Evolutionary conservation across 2,113 vertebrate species (phyloP).

Genomic region (Holacanthus passer): DNA sequence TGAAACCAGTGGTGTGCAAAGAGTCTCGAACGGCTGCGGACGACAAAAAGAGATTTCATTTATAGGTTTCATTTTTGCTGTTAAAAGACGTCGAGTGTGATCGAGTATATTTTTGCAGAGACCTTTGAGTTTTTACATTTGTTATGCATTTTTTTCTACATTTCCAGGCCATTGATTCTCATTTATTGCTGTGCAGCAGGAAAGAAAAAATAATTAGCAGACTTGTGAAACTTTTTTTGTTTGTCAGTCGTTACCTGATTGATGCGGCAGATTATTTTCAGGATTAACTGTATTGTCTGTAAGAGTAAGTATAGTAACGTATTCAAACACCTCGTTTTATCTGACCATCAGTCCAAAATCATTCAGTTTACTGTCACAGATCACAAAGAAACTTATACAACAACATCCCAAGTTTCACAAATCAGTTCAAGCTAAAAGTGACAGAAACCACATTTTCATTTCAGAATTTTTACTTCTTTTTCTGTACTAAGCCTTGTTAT

Average conservation of each 20-base stretch:
- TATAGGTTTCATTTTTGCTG: neutral
- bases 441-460: too few species aligned
- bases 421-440: neutral
- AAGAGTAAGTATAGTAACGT: neutral
- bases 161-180: neutral
- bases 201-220: neutral
- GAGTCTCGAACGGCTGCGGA: neutral
- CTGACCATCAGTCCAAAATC: neutral
- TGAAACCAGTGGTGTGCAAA: slow-evolving; percentile 29
- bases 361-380: neutral
- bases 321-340: neutral
- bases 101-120: neutral
- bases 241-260: neutral
- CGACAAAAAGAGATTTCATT: neutral
- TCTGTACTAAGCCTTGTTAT: neutral
- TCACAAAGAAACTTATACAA: neutral
- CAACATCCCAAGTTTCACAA: neutral
- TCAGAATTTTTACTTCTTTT: neutral
- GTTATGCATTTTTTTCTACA: neutral
- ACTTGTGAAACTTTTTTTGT: neutral
- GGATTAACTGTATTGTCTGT: neutral
- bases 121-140: neutral
- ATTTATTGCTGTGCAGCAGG: neutral
- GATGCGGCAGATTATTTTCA: neutral
- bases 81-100: neutral